A percentile compares a stretch with the other conserved stretches of the same genome.
Conservation (phyloP, 2,888 invertebrate genomes). For the Drosophila dives region DNA sequence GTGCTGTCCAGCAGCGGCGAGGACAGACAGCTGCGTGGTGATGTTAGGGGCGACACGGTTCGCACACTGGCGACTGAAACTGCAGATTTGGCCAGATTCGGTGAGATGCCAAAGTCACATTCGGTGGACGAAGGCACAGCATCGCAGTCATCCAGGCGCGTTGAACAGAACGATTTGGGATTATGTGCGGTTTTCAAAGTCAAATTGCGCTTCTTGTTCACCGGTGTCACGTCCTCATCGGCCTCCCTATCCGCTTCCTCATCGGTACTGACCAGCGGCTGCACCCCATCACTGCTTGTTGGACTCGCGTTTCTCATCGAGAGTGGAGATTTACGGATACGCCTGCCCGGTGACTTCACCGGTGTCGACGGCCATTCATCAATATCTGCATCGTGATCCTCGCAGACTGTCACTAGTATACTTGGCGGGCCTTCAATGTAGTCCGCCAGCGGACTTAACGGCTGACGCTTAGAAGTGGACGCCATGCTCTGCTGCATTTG, state of each 20-base stretch:
- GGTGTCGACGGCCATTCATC: slow-evolving; percentile 82
- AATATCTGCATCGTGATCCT: slow-evolving; percentile 75
- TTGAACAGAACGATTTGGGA: slow-evolving; percentile 75
- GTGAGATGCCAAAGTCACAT: slow-evolving; percentile 70
- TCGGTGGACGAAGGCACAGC: slow-evolving; percentile 53
- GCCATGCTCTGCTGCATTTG: slow-evolving; percentile 63
- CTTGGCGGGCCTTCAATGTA: slow-evolving; percentile 33
- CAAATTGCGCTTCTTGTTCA: slow-evolving; percentile 52
- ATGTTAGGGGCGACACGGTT: slow-evolving; percentile 70
- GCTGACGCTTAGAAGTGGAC: slow-evolving; percentile 60
- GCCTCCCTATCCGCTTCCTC: slow-evolving; percentile 41
- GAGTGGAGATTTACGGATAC: slow-evolving; percentile 75
- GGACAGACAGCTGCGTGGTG: slow-evolving; percentile 71
- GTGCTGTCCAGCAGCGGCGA: slow-evolving; percentile 81
- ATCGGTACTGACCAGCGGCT: slow-evolving; percentile 49
- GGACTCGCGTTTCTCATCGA: slow-evolving; percentile 53
- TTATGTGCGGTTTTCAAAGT: slow-evolving; percentile 5
- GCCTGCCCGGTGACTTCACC: slow-evolving; percentile 62
- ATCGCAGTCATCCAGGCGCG: slow-evolving; percentile 71
- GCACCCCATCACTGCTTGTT: slow-evolving; percentile 57
- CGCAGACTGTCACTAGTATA: slow-evolving; percentile 50
- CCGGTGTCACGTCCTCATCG: slow-evolving; percentile 62
- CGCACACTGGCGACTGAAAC: slow-evolving; percentile 28
- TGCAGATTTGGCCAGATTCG: slow-evolving; percentile 58
- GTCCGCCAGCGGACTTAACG: slow-evolving; percentile 78